Evolutionary conservation across 2,113 vertebrate genomes (phyloP).

Genomic region (Engystomops pustulosus): DNA sequence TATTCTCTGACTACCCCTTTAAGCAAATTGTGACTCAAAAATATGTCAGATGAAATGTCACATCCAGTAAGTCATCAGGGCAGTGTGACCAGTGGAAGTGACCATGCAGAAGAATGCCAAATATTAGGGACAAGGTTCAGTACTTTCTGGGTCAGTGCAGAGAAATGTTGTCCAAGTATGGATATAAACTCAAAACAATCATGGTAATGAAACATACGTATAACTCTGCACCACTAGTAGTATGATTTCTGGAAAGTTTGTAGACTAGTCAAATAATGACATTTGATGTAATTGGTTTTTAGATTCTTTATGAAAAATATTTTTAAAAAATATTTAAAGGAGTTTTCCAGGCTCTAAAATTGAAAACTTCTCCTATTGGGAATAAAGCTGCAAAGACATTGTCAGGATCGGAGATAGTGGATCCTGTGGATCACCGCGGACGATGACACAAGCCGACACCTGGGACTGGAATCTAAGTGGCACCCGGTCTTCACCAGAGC

Average conservation of each 20-base stretch:
- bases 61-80: not conserved
- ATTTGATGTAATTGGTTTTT: constrained; percentile 8
- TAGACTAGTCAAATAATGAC: constrained; percentile 21
- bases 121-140: constrained; percentile 37
- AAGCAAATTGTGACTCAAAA: not conserved
- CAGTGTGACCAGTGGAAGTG: constrained; percentile 2
- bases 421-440: too few relatives aligned
- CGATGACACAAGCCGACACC: too few relatives aligned
- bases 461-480: too few relatives aligned
- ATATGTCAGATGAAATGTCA: not conserved
- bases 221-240: not conserved
- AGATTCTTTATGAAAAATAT: too few relatives aligned
- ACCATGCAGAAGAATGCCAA: constrained; percentile 23
- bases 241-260: constrained; percentile 1
- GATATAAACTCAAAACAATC: constrained; percentile 21
- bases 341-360: too few relatives aligned
- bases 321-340: too few relatives aligned
- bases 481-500: too few relatives aligned
- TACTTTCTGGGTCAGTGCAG: constrained; percentile 11
- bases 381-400: too few relatives aligned
- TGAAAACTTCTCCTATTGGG: too few relatives aligned
- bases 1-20: too few relatives aligned
- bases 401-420: too few relatives aligned
- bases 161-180: constrained; percentile 13
- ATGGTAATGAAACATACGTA: constrained; percentile 37